These are phyloP conservation scores for Tiliqua scincoides DNA, from an alignment of 2,113 vertebrate genomes.

Conservation along the genomic window DNA sequence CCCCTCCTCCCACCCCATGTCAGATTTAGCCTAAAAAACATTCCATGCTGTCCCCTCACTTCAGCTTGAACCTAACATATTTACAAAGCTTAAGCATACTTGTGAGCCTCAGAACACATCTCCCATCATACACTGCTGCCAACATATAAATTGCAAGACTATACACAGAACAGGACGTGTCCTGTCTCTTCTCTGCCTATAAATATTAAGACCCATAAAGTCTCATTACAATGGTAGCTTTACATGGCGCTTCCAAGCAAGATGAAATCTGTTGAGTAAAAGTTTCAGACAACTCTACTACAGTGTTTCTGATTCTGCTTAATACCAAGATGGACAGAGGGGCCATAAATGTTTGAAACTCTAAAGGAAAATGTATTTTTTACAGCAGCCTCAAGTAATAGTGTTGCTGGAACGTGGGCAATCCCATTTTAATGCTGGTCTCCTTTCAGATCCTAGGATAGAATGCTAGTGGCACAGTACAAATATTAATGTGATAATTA, in stretches of 20 bases:
- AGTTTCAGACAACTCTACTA: neutral
- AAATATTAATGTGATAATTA: neutral
- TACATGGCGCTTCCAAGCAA: neutral
- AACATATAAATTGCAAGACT: slow-evolving; percentile 78
- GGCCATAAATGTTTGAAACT: slow-evolving; percentile 21
- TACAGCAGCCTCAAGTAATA: neutral
- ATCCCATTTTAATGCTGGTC: neutral
- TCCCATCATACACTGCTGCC: slow-evolving; percentile 72
- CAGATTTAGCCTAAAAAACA: slow-evolving; percentile 73
- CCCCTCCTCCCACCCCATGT: slow-evolving; percentile 23
- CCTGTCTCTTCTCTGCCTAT: slow-evolving; percentile 56
- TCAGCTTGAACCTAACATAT: slow-evolving; percentile 80
- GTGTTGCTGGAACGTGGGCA: neutral
- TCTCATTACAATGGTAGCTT: slow-evolving; percentile 53
- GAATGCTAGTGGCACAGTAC: neutral
- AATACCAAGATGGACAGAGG: slow-evolving; percentile 10
- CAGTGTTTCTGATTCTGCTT: slow-evolving; percentile 23
- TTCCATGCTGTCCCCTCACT: slow-evolving; percentile 68
- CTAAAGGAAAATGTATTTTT: neutral
- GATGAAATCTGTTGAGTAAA: slow-evolving; percentile 4
- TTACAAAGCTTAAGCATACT: slow-evolving; percentile 84
- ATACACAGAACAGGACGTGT: slow-evolving; percentile 69
- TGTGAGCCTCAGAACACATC: slow-evolving; percentile 72
- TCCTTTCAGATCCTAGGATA: neutral
- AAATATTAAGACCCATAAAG: slow-evolving; percentile 66